Percentiles rank a stretch among this genome's conserved stretches.
These are phyloP conservation scores for Xylocopa sonorina DNA, from an alignment of 1,140 invertebrate species.

Conservation along the genomic window DNA sequence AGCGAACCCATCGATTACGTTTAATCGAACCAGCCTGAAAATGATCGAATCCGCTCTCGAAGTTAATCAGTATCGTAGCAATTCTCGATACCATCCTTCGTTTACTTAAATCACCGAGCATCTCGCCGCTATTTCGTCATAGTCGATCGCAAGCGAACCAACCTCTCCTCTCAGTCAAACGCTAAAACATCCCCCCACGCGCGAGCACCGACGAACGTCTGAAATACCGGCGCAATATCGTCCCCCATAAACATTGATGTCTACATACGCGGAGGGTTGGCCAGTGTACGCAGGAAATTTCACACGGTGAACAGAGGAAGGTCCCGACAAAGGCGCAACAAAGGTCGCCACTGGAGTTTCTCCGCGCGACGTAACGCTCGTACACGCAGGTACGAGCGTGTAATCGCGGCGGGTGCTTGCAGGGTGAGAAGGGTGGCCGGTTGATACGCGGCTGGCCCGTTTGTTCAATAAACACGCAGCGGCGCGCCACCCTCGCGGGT, in stretches of 20 bases:
- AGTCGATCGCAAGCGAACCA: too few relatives aligned
- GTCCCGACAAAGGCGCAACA: constrained; percentile 4
- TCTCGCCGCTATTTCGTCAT: neutral
- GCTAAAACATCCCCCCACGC: too few relatives aligned
- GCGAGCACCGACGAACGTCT: too few relatives aligned
- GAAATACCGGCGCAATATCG: too few relatives aligned
- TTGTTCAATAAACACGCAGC: constrained; percentile 54
- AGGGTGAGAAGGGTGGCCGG: constrained; percentile 29
- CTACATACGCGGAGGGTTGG: neutral
- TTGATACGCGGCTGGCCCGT: constrained; percentile 35
- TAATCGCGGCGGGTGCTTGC: constrained; percentile 7
- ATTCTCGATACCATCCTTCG: too few relatives aligned
- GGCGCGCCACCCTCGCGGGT: constrained; percentile 34
- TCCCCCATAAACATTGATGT: too few relatives aligned
- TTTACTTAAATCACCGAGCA: too few relatives aligned
- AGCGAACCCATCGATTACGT: neutral
- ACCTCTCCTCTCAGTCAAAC: too few relatives aligned
- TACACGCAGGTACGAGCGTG: constrained; percentile 35
- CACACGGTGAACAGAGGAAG: too few relatives aligned
- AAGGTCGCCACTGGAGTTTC: too few relatives aligned
- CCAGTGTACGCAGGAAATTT: neutral
- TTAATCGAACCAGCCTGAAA: constrained; percentile 30
- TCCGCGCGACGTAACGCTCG: too few relatives aligned
- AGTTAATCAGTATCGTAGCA: neutral
- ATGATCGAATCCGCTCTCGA: constrained; percentile 19